Conservation (phyloP, 2,888 invertebrate species). For the Clivina fossor region DNA sequence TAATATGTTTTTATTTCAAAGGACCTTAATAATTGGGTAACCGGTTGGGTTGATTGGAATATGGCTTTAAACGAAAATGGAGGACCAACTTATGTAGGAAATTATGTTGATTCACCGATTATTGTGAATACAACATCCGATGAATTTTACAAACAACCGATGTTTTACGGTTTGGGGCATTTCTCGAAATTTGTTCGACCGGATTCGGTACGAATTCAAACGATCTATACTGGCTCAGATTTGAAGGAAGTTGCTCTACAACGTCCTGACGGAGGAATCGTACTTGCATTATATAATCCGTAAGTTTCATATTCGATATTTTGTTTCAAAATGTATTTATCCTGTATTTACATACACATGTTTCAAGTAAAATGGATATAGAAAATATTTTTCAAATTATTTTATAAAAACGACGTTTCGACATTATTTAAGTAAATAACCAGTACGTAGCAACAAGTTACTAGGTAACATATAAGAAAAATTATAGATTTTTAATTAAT, state of each 20-base stretch:
- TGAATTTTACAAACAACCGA: constrained; percentile 82
- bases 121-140: constrained; percentile 58
- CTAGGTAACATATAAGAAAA: too few relatives aligned
- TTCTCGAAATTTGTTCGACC: constrained; percentile 68
- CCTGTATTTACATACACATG: too few relatives aligned
- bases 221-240: constrained; percentile 43
- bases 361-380: too few relatives aligned
- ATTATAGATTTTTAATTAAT: too few relatives aligned
- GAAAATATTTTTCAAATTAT: too few relatives aligned
- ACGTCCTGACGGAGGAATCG: constrained; percentile 54
- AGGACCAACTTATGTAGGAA: constrained; percentile 76
- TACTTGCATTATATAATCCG: constrained; percentile 57
- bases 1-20: constrained; percentile 39
- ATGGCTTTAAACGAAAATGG: constrained; percentile 68
- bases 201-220: constrained; percentile 53
- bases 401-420: too few relatives aligned
- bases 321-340: too few relatives aligned
- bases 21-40: constrained; percentile 64
- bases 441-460: too few relatives aligned
- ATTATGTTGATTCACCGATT: constrained; percentile 77
- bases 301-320: too few relatives aligned
- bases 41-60: constrained; percentile 89
- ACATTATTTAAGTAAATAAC: too few relatives aligned
- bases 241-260: constrained; percentile 54
- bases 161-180: constrained; percentile 79